Evolutionary conservation across 2,113 vertebrate genomes (phyloP).

Genomic region (Scytalopus superciliaris): DNA sequence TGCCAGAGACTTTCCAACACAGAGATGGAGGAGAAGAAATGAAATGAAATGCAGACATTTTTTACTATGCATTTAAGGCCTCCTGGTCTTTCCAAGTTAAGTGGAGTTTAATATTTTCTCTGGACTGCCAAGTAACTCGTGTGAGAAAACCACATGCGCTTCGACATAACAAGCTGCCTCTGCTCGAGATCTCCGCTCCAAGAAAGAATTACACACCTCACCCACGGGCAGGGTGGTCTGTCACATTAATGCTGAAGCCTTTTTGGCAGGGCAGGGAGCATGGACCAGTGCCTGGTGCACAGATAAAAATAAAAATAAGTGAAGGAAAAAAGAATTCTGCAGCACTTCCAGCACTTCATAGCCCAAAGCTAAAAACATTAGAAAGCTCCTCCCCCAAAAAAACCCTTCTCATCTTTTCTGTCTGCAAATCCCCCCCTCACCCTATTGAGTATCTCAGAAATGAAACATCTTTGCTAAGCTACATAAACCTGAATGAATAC

Average conservation of each 20-base stretch:
- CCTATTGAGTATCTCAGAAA: neutral
- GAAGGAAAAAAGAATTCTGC: constrained; percentile 24
- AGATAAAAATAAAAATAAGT: constrained; percentile 40
- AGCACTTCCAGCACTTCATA: constrained; percentile 27
- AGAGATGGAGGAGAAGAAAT: neutral
- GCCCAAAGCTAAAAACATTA: constrained; percentile 16
- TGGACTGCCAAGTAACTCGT: constrained; percentile 58
- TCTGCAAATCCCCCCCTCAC: neutral
- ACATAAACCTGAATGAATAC: neutral
- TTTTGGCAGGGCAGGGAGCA: constrained; percentile 52
- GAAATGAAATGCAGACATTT: constrained; percentile 38
- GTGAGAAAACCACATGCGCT: constrained; percentile 69
- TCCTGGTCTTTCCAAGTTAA: constrained; percentile 50
- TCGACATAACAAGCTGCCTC: constrained; percentile 61
- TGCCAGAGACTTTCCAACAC: neutral
- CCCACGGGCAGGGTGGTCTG: constrained; percentile 69
- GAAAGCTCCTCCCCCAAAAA: neutral
- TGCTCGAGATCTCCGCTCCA: constrained; percentile 46
- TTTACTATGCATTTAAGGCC: neutral
- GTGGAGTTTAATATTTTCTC: constrained; percentile 52
- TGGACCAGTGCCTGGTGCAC: constrained; percentile 33
- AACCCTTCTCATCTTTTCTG: neutral
- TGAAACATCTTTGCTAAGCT: neutral
- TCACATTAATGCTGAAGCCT: constrained; percentile 42
- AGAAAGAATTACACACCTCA: constrained; percentile 64